These are phyloP conservation scores for Cyphomyrus discorhynchus DNA, from an alignment of 2,113 vertebrate species.

Conservation along the genomic window DNA sequence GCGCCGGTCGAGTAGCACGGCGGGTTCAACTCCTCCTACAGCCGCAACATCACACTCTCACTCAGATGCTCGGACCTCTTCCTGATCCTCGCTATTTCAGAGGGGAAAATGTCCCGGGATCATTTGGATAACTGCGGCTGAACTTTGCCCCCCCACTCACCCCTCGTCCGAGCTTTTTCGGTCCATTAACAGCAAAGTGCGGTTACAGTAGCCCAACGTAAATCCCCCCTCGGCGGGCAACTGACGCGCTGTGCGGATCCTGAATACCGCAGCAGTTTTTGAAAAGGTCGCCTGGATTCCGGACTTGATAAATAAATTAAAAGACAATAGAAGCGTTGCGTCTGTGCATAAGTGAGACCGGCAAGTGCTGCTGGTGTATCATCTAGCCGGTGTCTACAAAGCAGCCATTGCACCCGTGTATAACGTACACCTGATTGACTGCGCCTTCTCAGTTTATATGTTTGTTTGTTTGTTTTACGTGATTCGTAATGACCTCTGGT, in stretches of 20 bases:
- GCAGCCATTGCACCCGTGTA: not conserved
- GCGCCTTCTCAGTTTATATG: not conserved
- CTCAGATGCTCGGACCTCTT: constrained; percentile 13
- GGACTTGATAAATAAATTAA: constrained; percentile 58
- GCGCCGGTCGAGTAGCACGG: constrained; percentile 42
- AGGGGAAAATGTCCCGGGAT: constrained; percentile 1
- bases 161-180: not conserved
- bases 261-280: constrained; percentile 27
- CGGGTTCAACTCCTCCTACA: constrained; percentile 56
- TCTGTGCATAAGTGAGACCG: constrained; percentile 44
- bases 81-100: constrained; percentile 23
- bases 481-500: not conserved
- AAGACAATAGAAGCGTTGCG: constrained; percentile 45
- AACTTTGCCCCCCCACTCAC: constrained; percentile 16
- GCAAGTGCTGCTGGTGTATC: constrained; percentile 29
- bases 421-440: not conserved
- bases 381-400: constrained; percentile 8
- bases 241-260: constrained; percentile 23
- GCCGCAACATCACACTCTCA: constrained; percentile 38
- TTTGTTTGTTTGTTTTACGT: constrained; percentile 10
- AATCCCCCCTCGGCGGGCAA: constrained; percentile 34
- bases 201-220: constrained; percentile 8
- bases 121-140: constrained; percentile 24
- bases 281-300: constrained; percentile 41
- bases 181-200: constrained; percentile 19